These are phyloP conservation scores for Tortricodes alternella DNA, from an alignment of 2,888 invertebrate species.

Conservation along the genomic window DNA sequence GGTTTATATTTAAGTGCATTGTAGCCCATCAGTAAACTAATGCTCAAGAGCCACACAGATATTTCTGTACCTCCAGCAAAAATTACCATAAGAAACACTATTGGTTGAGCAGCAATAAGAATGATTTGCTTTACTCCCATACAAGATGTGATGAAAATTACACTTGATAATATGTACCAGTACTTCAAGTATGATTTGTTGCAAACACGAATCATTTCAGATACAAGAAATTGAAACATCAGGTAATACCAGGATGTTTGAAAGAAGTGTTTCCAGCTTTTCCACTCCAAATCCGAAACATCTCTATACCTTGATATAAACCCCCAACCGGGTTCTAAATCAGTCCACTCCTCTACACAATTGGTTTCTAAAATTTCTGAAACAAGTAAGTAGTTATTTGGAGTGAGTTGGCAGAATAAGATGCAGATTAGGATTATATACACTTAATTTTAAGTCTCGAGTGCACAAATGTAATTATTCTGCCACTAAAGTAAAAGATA, in stretches of 20 bases:
- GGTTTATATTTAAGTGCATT: conserved; percentile 75
- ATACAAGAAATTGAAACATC: conserved; percentile 77
- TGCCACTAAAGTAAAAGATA: too few species aligned
- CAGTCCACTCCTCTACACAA: conserved; percentile 52
- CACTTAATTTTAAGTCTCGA: too few species aligned
- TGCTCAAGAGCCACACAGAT: conserved; percentile 81
- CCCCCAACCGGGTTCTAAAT: conserved; percentile 83
- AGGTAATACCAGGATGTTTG: conserved; percentile 80
- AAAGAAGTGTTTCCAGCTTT: conserved; percentile 82
- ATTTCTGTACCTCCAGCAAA: conserved; percentile 70
- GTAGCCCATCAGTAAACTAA: conserved; percentile 72
- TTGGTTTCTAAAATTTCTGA: conserved; percentile 58
- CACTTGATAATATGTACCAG: conserved; percentile 81
- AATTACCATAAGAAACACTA: conserved; percentile 72
- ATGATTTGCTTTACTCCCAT: conserved; percentile 77
- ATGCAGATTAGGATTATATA: too few species aligned
- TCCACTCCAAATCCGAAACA: conserved; percentile 88
- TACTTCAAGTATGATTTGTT: conserved; percentile 59
- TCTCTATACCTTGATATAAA: conserved; percentile 83
- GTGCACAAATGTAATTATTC: too few species aligned
- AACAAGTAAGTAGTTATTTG: too few species aligned
- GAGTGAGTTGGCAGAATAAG: too few species aligned
- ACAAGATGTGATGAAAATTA: conserved; percentile 67
- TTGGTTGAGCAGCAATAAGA: conserved; percentile 80
- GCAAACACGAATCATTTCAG: conserved; percentile 71